Conservation (phyloP, 2,888 invertebrate genomes). For the Synanthedon myopaeformis region DNA sequence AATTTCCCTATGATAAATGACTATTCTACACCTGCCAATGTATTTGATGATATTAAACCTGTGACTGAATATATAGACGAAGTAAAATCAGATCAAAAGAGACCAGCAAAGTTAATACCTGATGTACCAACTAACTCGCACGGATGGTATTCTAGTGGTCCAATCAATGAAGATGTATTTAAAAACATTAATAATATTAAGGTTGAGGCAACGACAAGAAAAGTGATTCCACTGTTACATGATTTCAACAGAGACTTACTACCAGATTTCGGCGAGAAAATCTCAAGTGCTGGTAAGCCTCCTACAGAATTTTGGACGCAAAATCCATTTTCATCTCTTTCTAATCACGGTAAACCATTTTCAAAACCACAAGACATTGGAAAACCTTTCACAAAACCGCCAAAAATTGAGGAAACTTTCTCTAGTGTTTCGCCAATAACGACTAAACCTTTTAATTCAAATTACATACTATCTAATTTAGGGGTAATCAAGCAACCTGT, state of each 20-base stretch:
- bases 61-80: constrained; percentile 31
- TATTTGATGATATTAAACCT: constrained; percentile 21
- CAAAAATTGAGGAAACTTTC: constrained; percentile 20
- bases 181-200: constrained; percentile 44
- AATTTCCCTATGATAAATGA: constrained; percentile 62
- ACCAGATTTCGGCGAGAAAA: constrained; percentile 52
- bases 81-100: constrained; percentile 27
- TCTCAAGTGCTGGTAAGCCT: constrained; percentile 48
- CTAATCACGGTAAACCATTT: constrained; percentile 10
- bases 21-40: constrained; percentile 15
- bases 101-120: constrained; percentile 46
- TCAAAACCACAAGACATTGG: constrained; percentile 10
- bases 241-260: constrained; percentile 34
- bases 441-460: constrained; percentile 32
- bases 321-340: constrained; percentile 14
- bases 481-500: constrained; percentile 43
- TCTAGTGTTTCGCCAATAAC: constrained; percentile 22
- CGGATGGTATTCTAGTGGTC: constrained; percentile 56
- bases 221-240: constrained; percentile 48
- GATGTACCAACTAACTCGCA: constrained; percentile 56
- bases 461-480: constrained; percentile 47
- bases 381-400: constrained; percentile 19
- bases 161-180: constrained; percentile 31
- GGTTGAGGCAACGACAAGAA: constrained; percentile 49
- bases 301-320: constrained; percentile 45